Evolutionary conservation across 2,888 invertebrate genomes (phyloP).

Genomic region (Athrips mouffetella): DNA sequence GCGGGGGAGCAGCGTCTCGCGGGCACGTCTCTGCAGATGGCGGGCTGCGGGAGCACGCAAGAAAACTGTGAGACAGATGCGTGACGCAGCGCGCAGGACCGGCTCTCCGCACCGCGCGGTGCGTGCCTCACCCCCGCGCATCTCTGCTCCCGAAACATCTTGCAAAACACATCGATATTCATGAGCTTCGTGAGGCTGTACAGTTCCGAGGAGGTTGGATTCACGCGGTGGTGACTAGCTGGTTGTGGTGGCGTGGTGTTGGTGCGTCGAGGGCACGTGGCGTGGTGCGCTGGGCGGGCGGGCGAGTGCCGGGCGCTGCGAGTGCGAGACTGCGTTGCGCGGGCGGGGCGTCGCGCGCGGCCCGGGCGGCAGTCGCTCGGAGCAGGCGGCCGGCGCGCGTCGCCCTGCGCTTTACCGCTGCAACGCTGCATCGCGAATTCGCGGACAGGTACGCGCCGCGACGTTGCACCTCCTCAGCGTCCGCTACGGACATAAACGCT

Average conservation of each 20-base stretch:
- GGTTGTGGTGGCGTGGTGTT: conserved; percentile 24
- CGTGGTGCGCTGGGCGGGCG: conserved; percentile 28
- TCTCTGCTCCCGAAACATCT: conserved; percentile 40
- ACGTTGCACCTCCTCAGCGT: conserved; percentile 28
- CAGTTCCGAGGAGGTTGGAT: conserved; percentile 33
- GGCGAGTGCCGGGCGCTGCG: conserved; percentile 44
- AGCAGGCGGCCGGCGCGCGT: conserved; percentile 68
- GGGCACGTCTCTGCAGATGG: conserved; percentile 65
- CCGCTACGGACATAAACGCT: conserved; percentile 39
- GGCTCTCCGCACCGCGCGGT: conserved; percentile 51
- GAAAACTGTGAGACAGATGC: conserved; percentile 69
- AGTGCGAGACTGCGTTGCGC: conserved; percentile 29
- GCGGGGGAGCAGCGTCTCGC: conserved; percentile 28
- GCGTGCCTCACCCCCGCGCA: conserved; percentile 43
- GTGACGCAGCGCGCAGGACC: conserved; percentile 77
- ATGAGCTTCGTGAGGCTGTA: conserved; percentile 65
- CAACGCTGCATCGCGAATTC: conserved; percentile 56
- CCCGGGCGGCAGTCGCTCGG: conserved; percentile 75
- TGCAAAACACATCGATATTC: conserved; percentile 71
- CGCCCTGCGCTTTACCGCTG: conserved; percentile 52
- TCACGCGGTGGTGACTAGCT: conserved; percentile 35
- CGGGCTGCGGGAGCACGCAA: conserved; percentile 65
- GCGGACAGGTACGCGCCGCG: conserved; percentile 51
- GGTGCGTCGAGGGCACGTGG: conserved; percentile 19
- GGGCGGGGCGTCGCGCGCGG: conserved; percentile 47